Conservation (phyloP, 2,113 vertebrate genomes). For the Elachura formosa region DNA sequence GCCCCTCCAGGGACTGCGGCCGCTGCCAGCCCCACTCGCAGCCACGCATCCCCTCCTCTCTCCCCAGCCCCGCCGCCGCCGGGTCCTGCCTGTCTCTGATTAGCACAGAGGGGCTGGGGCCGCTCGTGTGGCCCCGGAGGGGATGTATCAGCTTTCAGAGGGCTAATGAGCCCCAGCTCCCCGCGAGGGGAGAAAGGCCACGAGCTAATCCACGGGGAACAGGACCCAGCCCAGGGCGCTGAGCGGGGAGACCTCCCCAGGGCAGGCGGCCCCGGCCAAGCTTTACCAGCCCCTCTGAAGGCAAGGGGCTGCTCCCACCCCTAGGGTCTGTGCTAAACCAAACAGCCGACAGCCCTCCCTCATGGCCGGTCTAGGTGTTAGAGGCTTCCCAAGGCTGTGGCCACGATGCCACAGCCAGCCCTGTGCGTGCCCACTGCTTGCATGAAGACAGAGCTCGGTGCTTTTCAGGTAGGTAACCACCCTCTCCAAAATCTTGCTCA, state of each 20-base stretch:
- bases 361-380: background rate
- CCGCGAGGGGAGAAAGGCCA: background rate
- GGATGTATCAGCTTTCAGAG: constrained; percentile 32
- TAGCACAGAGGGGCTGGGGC: background rate
- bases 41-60: background rate
- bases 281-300: background rate
- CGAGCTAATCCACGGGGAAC: background rate
- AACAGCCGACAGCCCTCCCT: background rate
- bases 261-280: background rate
- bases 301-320: background rate
- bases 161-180: constrained; percentile 32
- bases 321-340: rapidly evolving
- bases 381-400: background rate
- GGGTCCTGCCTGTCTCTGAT: constrained; percentile 31
- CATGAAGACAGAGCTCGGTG: background rate
- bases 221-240: background rate
- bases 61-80: background rate
- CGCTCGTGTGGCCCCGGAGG: background rate
- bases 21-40: background rate
- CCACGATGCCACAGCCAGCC: background rate
- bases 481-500: background rate
- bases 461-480: background rate
- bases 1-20: background rate
- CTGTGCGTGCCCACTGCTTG: background rate
- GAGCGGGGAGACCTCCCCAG: background rate